A percentile compares a stretch with the other conserved stretches of the same genome.
These are phyloP conservation scores for Metridium senile DNA, from an alignment of 92 coral and sea anemone genomes.

Conservation along the genomic window DNA sequence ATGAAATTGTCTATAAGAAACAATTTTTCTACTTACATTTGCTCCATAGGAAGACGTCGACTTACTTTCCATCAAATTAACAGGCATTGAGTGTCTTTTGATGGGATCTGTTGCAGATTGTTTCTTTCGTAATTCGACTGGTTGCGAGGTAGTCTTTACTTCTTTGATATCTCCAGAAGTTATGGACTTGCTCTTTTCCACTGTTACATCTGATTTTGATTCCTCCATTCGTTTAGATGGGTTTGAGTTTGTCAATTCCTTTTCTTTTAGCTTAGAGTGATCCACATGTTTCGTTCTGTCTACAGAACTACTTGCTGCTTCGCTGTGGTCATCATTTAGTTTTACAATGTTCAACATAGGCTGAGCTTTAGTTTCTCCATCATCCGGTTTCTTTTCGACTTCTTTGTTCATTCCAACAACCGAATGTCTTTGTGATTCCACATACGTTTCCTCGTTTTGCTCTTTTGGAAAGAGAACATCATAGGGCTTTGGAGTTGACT, in stretches of 20 bases:
- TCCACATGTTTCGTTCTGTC: not conserved
- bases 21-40: slow-evolving; percentile 27
- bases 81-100: slow-evolving; percentile 54
- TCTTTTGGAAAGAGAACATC: not conserved
- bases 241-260: not conserved
- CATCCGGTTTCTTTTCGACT: not conserved
- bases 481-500: not conserved
- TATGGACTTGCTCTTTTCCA: not conserved
- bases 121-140: slow-evolving; percentile 6
- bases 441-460: too few species aligned
- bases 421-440: too few species aligned
- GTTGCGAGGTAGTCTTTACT: not conserved
- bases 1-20: not conserved
- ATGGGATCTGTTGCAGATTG: slow-evolving; percentile 17
- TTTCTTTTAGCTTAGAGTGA: not conserved
- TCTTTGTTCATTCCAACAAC: not conserved
- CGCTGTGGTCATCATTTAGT: not conserved
- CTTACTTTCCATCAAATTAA: slow-evolving; percentile 37
- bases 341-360: not conserved
- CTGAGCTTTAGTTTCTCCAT: not conserved
- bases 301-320: not conserved
- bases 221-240: not conserved
- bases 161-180: not conserved
- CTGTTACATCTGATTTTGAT: not conserved
- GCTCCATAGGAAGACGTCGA: slow-evolving; percentile 26